These are phyloP conservation scores for Lagocephalus sceleratus DNA, from an alignment of 2,797 vertebrate species.

Conservation along the genomic window DNA sequence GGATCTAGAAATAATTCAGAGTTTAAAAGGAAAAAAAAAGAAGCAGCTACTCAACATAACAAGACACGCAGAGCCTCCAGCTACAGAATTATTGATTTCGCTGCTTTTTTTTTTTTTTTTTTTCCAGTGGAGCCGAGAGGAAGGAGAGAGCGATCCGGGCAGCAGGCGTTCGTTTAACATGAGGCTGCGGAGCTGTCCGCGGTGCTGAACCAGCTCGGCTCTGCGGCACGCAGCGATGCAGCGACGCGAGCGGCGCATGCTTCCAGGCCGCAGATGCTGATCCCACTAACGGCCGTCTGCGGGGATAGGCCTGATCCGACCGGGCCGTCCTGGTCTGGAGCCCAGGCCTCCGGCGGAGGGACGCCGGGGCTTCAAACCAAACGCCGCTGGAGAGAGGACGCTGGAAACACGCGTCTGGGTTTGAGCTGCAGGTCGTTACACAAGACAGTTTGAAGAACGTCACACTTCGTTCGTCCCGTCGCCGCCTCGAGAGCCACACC, in stretches of 20 bases:
- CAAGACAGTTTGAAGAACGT: too few species aligned
- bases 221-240: slow-evolving; percentile 4
- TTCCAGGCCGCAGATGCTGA: slow-evolving; percentile 5
- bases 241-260: slow-evolving; percentile 1
- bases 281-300: background rate
- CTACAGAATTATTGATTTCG: slow-evolving; percentile 39
- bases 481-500: too few species aligned
- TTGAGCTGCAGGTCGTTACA: too few species aligned
- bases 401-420: too few species aligned
- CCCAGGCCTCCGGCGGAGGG: too few species aligned
- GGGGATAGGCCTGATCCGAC: too few species aligned
- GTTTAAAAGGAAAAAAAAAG: slow-evolving; percentile 16
- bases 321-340: too few species aligned
- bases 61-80: slow-evolving; percentile 30
- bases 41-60: slow-evolving; percentile 33
- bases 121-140: slow-evolving; percentile 13
- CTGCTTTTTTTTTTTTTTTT: slow-evolving; percentile 5
- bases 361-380: too few species aligned
- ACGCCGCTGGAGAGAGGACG: too few species aligned
- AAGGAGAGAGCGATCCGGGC: slow-evolving; percentile 12
- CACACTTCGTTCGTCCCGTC: too few species aligned
- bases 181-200: slow-evolving; percentile 61
- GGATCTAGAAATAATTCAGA: slow-evolving; percentile 30
- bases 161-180: slow-evolving; percentile 1
- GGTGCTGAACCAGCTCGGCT: slow-evolving; percentile 67